Evolutionary conservation across 2,888 invertebrate species (phyloP), one percentile per base, ranked within the genome.

Genomic region (Pristionchus japonicus): DNA sequence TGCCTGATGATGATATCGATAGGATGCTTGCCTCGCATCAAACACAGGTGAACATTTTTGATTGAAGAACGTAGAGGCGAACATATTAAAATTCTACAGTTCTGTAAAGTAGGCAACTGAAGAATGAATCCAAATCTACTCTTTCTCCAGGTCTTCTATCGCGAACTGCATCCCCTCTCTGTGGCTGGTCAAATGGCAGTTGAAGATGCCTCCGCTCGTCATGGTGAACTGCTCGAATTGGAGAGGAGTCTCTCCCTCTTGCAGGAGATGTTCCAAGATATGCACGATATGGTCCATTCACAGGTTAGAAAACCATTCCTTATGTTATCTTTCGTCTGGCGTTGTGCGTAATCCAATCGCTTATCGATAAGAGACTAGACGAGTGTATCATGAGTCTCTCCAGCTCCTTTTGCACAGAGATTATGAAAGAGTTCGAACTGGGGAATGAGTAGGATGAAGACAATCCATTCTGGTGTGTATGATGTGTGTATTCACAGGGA

Each of bases 181-280:
- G 89, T 93, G 0, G 92, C 93, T 83, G 93, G 92, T 43, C 90
- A 90, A 77, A 90, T 91, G 1, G 93, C 93, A 0, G 89, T 94
- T 13, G 93, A 93, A 89, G 94, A 94, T 88, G 94, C 92, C 17
- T 92, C 93, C 61, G 91, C 91, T 37, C 96, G 99, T 93, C 99
- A 99, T 95, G 97, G 98, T 91, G 99, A 99, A 96, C 99, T 99
- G 95, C 98, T 99, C 95, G 99, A 99, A 96, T 96, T 99, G 96
- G 99, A 99, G 96, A 98, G 97, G 94, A 98, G 98, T 95, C 99
- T 99, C 96, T 97, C 98, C 95, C 99, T 99, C 96, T 96, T 99
- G 91, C 98, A 99, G 96, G 99, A 99, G 96, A 99, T 99, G 98
- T 99, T 99, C 96, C 98, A 98, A 97, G 99, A 99, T 95, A 99